These are phyloP conservation scores for Cacoxenus indagator DNA, from an alignment of 2,888 invertebrate genomes.

Conservation along the genomic window DNA sequence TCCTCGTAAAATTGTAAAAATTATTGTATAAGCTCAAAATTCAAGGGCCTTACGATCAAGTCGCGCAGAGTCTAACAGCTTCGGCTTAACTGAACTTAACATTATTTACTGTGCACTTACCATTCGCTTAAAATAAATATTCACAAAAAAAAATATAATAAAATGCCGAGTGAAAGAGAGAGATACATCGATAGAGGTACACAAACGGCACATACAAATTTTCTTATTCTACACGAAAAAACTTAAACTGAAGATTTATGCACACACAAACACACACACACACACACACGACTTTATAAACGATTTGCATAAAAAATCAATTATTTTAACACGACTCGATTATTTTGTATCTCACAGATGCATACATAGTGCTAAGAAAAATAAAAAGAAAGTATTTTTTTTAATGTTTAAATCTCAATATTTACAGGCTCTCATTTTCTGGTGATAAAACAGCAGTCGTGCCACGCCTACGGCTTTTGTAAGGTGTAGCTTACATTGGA, in stretches of 20 bases:
- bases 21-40: too few relatives aligned
- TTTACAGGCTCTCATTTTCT: background rate
- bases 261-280: too few relatives aligned
- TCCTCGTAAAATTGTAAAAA: too few relatives aligned
- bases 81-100: too few relatives aligned
- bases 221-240: too few relatives aligned
- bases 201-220: too few relatives aligned
- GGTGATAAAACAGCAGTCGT: background rate
- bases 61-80: too few relatives aligned
- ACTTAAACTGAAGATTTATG: too few relatives aligned
- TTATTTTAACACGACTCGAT: constrained; percentile 32
- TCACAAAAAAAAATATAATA: background rate
- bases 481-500: background rate
- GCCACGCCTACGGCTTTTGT: background rate
- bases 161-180: background rate
- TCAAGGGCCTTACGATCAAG: too few relatives aligned
- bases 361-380: background rate
- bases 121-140: constrained; percentile 8
- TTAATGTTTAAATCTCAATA: background rate
- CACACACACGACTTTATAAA: constrained; percentile 17
- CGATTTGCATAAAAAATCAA: constrained; percentile 51
- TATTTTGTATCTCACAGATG: background rate
- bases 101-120: background rate
- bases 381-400: background rate
- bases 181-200: background rate